Evolutionary conservation across 2,113 vertebrate species (phyloP), one percentile per base, ranked within the genome.

Genomic region (sheep (Ovis aries)): DNA sequence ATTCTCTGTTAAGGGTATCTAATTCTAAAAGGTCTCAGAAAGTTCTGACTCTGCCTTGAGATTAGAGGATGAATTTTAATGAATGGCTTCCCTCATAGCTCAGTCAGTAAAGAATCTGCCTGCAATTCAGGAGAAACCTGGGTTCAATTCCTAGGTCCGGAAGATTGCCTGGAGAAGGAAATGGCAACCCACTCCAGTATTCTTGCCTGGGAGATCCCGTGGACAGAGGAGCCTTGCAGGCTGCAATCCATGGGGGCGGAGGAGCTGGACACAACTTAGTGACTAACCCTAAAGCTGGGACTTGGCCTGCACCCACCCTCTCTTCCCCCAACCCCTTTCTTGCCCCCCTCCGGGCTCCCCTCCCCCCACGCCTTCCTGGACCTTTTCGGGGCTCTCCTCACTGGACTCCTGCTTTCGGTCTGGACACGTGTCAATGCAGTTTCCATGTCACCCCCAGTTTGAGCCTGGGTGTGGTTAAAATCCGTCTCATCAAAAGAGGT

Each of bases 401-500:
- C 55, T 59, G 17, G n/a, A n/a, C 64, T 86, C 16, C 50, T 64
- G 27, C 52, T 96, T 71, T 88, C 13, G 78, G 48, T 82, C 84
- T 95, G 29, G 11, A 59, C 71, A 36, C 0, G 0, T 78, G 43
- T 85, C 64, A 85, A 2, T 59, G 67, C 43, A 5, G 81, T 77
- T 85, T 67, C n/a, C 60, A 53, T n/a, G 52, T 59, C 40, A 36
- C 85, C 84, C 78, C 27, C 40, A 60, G 40, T 50, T 36, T 87
- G 74, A 83, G 36, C 48, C 53, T 40, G 57, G 71, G 40, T 27
- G 71, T 57, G 83, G 96, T 95, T 97, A 64, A 95, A 94, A 71
- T 97, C 48, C 90, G 48, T 74, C 90, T 97, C 92, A 95, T 93
- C 93, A 90, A 57, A 96, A 89, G 67, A 96, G 57, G 83, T 84